A percentile compares a stretch with the other conserved stretches of the same genome.
Evolutionary conservation across 2,113 vertebrate genomes (phyloP).

Genomic region (Panurus biarmicus): DNA sequence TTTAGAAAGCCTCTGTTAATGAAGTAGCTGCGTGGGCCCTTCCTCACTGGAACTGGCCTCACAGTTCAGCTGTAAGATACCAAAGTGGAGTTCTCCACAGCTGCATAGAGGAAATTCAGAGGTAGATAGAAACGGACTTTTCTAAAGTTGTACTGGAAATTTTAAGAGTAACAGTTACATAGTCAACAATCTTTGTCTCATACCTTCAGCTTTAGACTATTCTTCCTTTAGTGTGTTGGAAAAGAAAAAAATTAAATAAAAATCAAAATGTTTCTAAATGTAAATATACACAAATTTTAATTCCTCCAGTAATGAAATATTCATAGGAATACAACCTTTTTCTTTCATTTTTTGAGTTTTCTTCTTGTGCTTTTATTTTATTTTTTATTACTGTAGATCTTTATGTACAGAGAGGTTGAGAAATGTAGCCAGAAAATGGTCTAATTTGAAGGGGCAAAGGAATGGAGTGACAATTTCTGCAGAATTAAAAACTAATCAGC

Average conservation of each 20-base stretch:
- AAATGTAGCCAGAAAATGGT: not conserved
- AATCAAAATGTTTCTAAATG: not conserved
- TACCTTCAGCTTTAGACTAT: not conserved
- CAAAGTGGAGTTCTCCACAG: not conserved
- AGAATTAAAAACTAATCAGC: not conserved
- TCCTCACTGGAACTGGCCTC: not conserved
- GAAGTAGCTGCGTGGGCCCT: not conserved
- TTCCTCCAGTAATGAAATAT: not conserved
- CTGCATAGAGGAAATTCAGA: not conserved
- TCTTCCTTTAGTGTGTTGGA: not conserved
- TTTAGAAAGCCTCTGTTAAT: not conserved
- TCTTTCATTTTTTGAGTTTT: not conserved
- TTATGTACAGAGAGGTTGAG: not conserved
- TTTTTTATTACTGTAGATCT: not conserved
- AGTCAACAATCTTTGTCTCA: not conserved
- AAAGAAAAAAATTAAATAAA: not conserved
- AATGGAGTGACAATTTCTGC: not conserved
- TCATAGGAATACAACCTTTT: not conserved
- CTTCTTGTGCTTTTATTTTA: not conserved
- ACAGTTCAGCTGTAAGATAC: not conserved
- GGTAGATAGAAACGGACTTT: not conserved
- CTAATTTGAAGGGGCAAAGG: not conserved
- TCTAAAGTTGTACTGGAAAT: not conserved
- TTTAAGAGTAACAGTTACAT: not conserved
- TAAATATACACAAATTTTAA: not conserved